Percentiles rank a stretch among this genome's conserved stretches.
Evolutionary conservation across 2,113 vertebrate species (phyloP).

Genomic region (Lepisosteus osseus): DNA sequence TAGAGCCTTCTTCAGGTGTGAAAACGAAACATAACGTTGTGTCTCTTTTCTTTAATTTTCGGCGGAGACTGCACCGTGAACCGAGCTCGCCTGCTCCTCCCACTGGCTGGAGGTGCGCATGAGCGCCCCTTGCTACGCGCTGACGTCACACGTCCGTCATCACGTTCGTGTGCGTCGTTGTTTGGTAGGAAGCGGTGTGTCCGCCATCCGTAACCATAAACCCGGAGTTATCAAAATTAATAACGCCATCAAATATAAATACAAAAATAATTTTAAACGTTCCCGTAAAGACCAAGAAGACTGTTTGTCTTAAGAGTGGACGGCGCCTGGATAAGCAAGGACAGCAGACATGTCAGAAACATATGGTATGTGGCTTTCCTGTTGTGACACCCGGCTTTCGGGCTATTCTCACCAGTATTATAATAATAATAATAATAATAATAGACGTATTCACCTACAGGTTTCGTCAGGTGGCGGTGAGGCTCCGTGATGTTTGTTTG

Average conservation of each 20-base stretch:
- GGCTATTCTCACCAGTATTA: not conserved
- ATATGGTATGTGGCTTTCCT: slow-evolving; percentile 55
- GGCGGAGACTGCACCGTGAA: no score
- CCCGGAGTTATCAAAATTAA: slow-evolving; percentile 28
- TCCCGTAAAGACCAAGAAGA: slow-evolving; percentile 7
- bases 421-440: no score
- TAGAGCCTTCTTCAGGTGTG: no score
- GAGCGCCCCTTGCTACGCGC: not conserved
- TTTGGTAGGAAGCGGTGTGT: slow-evolving; percentile 35
- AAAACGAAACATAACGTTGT: not conserved
- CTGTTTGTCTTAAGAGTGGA: slow-evolving; percentile 29
- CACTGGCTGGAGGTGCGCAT: no score
- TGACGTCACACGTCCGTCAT: slow-evolving; percentile 33
- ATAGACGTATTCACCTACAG: not conserved
- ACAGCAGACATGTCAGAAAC: slow-evolving; percentile 72
- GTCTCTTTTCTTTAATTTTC: no score
- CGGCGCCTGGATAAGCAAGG: slow-evolving; percentile 34
- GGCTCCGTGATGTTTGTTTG: no score
- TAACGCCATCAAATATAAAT: slow-evolving; percentile 11
- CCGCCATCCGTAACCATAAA: slow-evolving; percentile 36
- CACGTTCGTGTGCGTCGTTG: slow-evolving; percentile 32
- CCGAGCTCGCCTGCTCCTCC: no score
- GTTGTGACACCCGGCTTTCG: not conserved
- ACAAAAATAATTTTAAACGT: slow-evolving; percentile 18
- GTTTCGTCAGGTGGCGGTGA: no score